Percentiles rank a stretch among this genome's conserved stretches.
Evolutionary conservation across 1,140 invertebrate genomes (phyloP).

Genomic region (Formica exsecta): DNA sequence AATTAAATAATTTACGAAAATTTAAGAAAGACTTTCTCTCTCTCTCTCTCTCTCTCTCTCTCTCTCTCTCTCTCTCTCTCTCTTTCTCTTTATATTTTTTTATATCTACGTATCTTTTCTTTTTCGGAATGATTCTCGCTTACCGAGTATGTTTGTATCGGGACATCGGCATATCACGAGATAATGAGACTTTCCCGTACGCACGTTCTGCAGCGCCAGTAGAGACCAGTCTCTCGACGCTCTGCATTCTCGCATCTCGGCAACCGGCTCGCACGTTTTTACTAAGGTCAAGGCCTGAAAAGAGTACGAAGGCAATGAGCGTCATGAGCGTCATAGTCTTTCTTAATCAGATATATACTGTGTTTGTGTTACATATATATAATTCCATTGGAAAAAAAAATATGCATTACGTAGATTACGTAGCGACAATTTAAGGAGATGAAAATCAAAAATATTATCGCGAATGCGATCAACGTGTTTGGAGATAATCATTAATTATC

Average conservation of each 20-base stretch:
- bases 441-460: not conserved
- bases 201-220: constrained; percentile 95
- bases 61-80: no score
- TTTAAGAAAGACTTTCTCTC: no score
- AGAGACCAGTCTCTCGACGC: constrained; percentile 96
- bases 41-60: no score
- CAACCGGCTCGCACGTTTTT: constrained; percentile 96
- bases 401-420: not conserved
- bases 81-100: no score
- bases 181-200: constrained; percentile 97
- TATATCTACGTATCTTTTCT: no score
- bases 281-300: constrained; percentile 94
- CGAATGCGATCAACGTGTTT: constrained; percentile 1
- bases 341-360: not conserved
- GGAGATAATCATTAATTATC: not conserved
- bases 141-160: constrained; percentile 93
- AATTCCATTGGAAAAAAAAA: constrained; percentile 10
- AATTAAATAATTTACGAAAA: not conserved
- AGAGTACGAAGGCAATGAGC: not conserved
- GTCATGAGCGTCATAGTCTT: not conserved
- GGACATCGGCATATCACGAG: constrained; percentile 97
- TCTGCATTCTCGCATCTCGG: constrained; percentile 95
- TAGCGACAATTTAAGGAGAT: constrained; percentile 10
- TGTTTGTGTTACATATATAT: not conserved
- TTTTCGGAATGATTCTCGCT: constrained; percentile 76